A percentile compares a stretch with the other conserved stretches of the same genome.
These are phyloP conservation scores for Spodoptera litura DNA, from an alignment of 1,140 invertebrate species.

Conservation along the genomic window DNA sequence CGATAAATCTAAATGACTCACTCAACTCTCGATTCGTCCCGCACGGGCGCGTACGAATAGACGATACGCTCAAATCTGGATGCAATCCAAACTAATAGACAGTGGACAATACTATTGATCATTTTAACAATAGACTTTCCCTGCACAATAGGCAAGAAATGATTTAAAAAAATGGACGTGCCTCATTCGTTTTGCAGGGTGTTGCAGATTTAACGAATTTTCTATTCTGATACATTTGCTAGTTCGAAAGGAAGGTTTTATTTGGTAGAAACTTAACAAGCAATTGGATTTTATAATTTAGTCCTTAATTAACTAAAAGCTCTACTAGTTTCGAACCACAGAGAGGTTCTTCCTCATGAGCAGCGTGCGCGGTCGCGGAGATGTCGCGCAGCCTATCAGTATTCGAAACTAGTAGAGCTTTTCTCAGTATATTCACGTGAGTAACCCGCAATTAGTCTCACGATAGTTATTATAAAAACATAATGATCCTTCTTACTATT, in stretches of 20 bases:
- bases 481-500: too few species aligned
- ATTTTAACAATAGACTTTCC: conserved; percentile 53
- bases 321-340: too few species aligned
- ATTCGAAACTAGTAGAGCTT: too few species aligned
- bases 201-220: conserved; percentile 9
- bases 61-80: conserved; percentile 52
- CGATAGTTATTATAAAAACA: too few species aligned
- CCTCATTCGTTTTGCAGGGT: conserved; percentile 6
- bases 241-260: neutral
- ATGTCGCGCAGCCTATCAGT: too few species aligned
- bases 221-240: neutral
- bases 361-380: too few species aligned
- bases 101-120: conserved; percentile 61
- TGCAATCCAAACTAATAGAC: conserved; percentile 62
- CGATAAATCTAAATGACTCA: conserved; percentile 54
- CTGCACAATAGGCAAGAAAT: conserved; percentile 32
- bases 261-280: neutral
- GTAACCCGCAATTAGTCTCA: too few species aligned
- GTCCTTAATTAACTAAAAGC: neutral
- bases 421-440: too few species aligned
- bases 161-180: conserved; percentile 27
- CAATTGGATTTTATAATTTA: neutral
- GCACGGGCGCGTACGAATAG: conserved; percentile 61
- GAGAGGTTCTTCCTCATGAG: too few species aligned
- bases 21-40: conserved; percentile 59